Evolutionary conservation across 2,888 invertebrate species (phyloP).

Genomic region (Drosophila borealis): DNA sequence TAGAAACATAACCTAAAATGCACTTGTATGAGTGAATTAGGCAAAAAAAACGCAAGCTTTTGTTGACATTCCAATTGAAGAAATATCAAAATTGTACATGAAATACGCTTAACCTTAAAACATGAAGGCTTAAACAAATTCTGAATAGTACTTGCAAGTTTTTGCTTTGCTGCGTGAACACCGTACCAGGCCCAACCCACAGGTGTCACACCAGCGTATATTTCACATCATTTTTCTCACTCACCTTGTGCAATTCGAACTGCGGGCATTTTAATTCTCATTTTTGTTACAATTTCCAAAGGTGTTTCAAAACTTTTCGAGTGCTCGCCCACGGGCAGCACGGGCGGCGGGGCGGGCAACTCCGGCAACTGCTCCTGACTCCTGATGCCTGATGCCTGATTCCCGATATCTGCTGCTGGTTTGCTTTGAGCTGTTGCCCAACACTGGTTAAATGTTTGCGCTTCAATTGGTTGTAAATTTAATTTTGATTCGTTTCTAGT

Average conservation of each 20-base stretch:
- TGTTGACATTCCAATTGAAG: no score
- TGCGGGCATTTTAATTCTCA: conserved; percentile 99
- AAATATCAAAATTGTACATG: no score
- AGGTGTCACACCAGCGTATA: not conserved
- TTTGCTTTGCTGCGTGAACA: no score
- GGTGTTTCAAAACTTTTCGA: conserved; percentile 63
- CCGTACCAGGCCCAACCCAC: not conserved
- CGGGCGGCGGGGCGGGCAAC: conserved; percentile 59
- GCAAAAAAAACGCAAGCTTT: no score
- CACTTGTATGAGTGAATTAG: no score
- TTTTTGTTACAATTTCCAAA: conserved; percentile 86
- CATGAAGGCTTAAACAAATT: no score
- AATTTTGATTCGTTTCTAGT: conserved; percentile 20
- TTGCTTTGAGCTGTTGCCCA: conserved; percentile 18
- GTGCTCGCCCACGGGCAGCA: conserved; percentile 60
- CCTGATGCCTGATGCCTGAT: not conserved
- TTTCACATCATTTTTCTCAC: conserved; percentile 69
- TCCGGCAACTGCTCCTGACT: conserved; percentile 28
- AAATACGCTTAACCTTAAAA: no score
- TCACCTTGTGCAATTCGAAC: conserved; percentile 98
- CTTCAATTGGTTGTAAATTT: conserved; percentile 7
- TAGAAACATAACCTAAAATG: no score
- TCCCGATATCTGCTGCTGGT: conserved; percentile 6
- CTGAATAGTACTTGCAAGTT: no score
- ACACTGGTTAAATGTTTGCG: conserved; percentile 45